Conservation (phyloP, 37 sponge, comb jelly and placozoan genomes). For the Mnemiopsis leidyi region DNA sequence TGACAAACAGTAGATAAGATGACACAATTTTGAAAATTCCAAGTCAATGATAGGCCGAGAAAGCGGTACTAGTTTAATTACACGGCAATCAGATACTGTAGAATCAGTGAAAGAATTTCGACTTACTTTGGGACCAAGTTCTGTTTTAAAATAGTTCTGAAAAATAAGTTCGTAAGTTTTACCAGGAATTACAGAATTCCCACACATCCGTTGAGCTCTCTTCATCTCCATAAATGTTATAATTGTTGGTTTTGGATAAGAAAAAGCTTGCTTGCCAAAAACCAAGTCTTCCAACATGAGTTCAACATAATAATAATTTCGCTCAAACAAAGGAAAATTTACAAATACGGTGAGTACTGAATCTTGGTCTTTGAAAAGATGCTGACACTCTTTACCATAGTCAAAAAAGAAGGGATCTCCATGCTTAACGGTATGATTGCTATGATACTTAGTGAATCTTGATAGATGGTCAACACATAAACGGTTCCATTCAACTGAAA, state of each 20-base stretch:
- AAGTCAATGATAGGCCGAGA: background rate
- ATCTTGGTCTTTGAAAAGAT: background rate
- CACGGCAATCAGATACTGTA: background rate
- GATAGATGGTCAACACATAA: background rate
- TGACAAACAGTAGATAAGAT: background rate
- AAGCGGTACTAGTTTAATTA: background rate
- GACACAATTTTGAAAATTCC: background rate
- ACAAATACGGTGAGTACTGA: background rate
- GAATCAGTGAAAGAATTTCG: background rate
- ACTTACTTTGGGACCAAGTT: background rate
- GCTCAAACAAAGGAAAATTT: background rate
- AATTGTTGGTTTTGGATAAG: background rate
- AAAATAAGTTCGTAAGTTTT: background rate
- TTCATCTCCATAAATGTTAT: background rate
- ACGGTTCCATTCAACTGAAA: slow-evolving; percentile 17
- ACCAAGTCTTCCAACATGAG: background rate
- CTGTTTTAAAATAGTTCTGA: background rate
- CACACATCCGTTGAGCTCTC: background rate
- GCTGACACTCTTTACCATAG: background rate
- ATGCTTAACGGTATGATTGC: background rate
- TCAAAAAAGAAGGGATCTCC: background rate
- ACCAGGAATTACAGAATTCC: background rate
- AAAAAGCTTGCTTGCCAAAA: background rate
- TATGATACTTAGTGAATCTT: slow-evolving; percentile 3
- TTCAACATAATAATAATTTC: background rate